Evolutionary conservation across 2,888 invertebrate species (phyloP).

Genomic region (Acanthoscelides obtectus): DNA sequence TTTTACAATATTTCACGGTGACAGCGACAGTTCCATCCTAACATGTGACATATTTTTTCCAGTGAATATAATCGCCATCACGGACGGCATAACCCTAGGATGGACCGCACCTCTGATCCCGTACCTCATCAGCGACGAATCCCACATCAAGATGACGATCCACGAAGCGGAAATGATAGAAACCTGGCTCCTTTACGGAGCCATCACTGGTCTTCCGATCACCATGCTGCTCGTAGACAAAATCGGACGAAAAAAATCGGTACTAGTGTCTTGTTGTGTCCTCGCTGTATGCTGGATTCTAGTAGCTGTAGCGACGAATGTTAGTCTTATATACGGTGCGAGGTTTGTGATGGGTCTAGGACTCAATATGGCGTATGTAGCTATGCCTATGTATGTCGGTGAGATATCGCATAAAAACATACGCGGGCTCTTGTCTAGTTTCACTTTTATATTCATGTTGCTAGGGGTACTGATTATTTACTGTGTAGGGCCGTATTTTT

Average conservation of each 20-base stretch:
- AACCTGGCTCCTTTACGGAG: constrained; percentile 28
- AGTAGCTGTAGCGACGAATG: constrained; percentile 30
- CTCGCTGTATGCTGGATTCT: constrained; percentile 38
- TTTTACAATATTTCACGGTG: too few species aligned
- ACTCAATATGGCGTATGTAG: constrained; percentile 44
- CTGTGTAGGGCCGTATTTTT: constrained; percentile 33
- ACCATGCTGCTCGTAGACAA: constrained; percentile 33
- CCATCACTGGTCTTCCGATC: constrained; percentile 30
- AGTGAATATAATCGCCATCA: constrained; percentile 43
- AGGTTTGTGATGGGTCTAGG: constrained; percentile 41
- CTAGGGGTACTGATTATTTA: constrained; percentile 37
- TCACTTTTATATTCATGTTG: constrained; percentile 44
- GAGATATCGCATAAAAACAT: constrained; percentile 44
- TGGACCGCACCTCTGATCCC: constrained; percentile 45
- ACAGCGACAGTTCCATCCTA: too few species aligned
- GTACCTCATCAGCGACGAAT: constrained; percentile 32
- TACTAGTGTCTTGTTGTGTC: constrained; percentile 33
- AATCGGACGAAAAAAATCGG: constrained; percentile 35
- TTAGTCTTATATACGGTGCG: constrained; percentile 34
- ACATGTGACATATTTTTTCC: constrained; percentile 23
- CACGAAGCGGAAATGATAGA: constrained; percentile 32
- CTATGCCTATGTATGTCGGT: constrained; percentile 43
- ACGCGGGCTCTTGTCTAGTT: constrained; percentile 40
- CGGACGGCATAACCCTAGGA: constrained; percentile 45
- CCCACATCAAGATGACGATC: constrained; percentile 36